A percentile compares a stretch with the other conserved stretches of the same genome.
phyloP scores from a whole-genome alignment of 2,888 invertebrate species.

The Priocnemis perturbator region DNA sequence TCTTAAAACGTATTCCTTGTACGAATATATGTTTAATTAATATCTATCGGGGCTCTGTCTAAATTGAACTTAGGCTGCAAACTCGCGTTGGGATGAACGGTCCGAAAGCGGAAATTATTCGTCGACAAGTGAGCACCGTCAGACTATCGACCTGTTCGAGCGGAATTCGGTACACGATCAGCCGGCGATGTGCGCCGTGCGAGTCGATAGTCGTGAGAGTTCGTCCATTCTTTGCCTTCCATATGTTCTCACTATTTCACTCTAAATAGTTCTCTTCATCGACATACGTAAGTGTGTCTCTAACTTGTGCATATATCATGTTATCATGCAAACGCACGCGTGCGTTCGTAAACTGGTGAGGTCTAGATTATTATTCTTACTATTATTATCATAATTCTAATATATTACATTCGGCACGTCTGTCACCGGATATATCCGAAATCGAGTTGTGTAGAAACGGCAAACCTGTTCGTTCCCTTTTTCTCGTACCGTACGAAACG shows the following conservation, averaged over 20 bases:
- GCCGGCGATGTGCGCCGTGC: conserved; percentile 25
- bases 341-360: neutral
- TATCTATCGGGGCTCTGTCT: too few species aligned
- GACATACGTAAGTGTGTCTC: conserved; percentile 43
- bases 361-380: neutral
- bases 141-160: conserved; percentile 39
- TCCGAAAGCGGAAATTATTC: conserved; percentile 14
- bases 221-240: conserved; percentile 71
- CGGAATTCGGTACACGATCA: neutral
- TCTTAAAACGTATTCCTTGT: too few species aligned
- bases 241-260: conserved; percentile 56
- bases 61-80: too few species aligned
- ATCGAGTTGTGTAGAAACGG: conserved; percentile 14
- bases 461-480: conserved; percentile 8
- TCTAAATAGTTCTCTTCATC: conserved; percentile 40
- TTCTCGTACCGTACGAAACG: conserved; percentile 19
- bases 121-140: conserved; percentile 55
- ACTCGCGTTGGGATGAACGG: too few species aligned
- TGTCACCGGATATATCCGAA: neutral
- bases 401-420: neutral
- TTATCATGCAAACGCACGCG: conserved; percentile 30
- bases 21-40: too few species aligned
- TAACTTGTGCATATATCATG: conserved; percentile 36
- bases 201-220: conserved; percentile 54
- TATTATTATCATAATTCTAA: conserved; percentile 1